Evolutionary conservation across 2,888 invertebrate genomes (phyloP), one percentile per base, ranked within the genome.

Genomic region (Empis stercorea): DNA sequence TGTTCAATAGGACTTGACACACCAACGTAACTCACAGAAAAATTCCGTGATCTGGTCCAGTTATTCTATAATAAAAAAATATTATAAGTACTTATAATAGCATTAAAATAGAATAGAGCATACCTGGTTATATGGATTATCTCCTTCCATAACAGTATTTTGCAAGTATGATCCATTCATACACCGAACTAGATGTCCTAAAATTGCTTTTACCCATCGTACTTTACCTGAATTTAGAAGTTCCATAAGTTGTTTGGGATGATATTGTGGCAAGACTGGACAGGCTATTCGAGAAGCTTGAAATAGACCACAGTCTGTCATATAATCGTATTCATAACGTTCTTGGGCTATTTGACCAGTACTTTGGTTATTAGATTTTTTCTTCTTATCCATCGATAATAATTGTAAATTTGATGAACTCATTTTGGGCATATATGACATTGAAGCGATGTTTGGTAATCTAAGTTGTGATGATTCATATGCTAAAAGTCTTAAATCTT

Each of bases 231-330:
- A 96, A 71, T 97, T 97, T 27, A 99, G 75, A 36, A 99, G 71
- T 63, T 99, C 99, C 88, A 99, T 96, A 32, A 99, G 73, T 61
- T 97, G 97, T 61, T 96, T 96, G 0, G 99, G 99, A 71, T 99
- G 99, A 66, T 99, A 99, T 61, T 99, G 99, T 0, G 99, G 99
- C 50, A 99, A 72, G 38, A 97, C 95, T 0, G 97, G 97, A 59
- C 94, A 97, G 1, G 96, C 95, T 63, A 96, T 87, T 52, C 95
- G 79, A 6, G 95, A 92, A 0, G 97, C 96, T 70, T 99, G 97
- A 69, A 99, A 99, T 45, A 99, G 70, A 0, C 93, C 93, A 61
- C 89, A 91, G 69, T 91, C 91, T 0, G 89, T 89, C 87, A 92
- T 87, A 63, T 89, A 88, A 64, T 89, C 87, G 51, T 82, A 73